Percentiles rank a stretch among this genome's conserved stretches.
Evolutionary conservation across 2,888 invertebrate species (phyloP).

Genomic region (Peribatodes rhomboidaria): DNA sequence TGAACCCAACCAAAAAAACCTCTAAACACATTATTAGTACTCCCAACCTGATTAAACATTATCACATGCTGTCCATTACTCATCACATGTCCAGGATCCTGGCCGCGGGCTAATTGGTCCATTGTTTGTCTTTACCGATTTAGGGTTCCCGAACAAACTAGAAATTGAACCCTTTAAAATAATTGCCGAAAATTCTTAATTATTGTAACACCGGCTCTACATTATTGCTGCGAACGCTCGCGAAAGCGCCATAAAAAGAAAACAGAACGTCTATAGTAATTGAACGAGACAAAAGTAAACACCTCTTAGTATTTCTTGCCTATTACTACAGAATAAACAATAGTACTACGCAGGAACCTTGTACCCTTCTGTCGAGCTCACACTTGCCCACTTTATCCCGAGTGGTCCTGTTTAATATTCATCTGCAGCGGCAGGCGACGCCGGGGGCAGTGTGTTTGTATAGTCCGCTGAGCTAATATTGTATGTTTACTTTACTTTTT

Average conservation of each 20-base stretch:
- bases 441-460: conserved; percentile 68
- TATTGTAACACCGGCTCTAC: too few relatives aligned
- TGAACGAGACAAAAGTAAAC: too few relatives aligned
- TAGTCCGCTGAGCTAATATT: conserved; percentile 73
- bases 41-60: conserved; percentile 52
- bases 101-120: conserved; percentile 76
- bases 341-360: neutral
- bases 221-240: neutral
- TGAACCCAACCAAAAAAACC: neutral
- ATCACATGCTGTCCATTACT: conserved; percentile 56
- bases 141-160: neutral
- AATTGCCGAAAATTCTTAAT: neutral
- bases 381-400: conserved; percentile 2
- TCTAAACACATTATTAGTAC: neutral
- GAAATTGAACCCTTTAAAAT: neutral
- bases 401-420: conserved; percentile 68
- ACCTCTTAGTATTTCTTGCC: too few relatives aligned
- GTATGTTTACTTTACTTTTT: conserved; percentile 70
- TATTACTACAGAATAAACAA: too few relatives aligned
- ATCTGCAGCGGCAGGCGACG: conserved; percentile 50
- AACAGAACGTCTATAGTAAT: too few relatives aligned
- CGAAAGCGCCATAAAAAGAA: too few relatives aligned
- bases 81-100: conserved; percentile 56
- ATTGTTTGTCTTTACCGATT: conserved; percentile 57
- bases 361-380: neutral